These are phyloP conservation scores for Ceratina australensis DNA, from an alignment of 1,140 invertebrate genomes.

Conservation along the genomic window DNA sequence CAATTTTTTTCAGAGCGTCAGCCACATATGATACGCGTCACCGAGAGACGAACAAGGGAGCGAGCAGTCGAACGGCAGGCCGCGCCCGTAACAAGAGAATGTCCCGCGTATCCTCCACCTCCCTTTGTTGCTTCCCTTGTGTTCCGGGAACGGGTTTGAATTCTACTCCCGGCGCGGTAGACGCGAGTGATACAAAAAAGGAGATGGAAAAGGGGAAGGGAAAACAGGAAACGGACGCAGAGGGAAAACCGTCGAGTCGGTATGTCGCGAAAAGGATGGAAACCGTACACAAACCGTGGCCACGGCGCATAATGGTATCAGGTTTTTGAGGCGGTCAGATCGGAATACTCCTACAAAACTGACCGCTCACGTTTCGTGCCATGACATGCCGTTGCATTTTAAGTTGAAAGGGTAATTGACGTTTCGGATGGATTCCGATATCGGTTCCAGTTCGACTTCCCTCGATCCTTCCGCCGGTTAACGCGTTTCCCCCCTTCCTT, in stretches of 20 bases:
- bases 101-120: background rate
- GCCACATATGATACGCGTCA: background rate
- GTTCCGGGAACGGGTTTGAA: constrained; percentile 6
- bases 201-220: background rate
- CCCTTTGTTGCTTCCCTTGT: background rate
- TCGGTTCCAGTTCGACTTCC: background rate
- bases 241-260: background rate
- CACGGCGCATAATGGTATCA: constrained; percentile 31
- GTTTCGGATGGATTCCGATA: constrained; percentile 34
- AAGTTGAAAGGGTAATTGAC: constrained; percentile 35
- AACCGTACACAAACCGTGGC: constrained; percentile 7
- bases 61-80: constrained; percentile 10
- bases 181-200: background rate
- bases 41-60: background rate
- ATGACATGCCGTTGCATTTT: constrained; percentile 20
- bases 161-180: constrained; percentile 4
- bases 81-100: constrained; percentile 6
- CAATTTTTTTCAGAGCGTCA: background rate
- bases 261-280: constrained; percentile 17
- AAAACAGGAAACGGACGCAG: background rate
- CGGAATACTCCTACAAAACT: constrained; percentile 8
- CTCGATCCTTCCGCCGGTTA: no score
- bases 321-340: constrained; percentile 20
- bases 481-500: no score
- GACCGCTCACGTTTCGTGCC: background rate